A percentile compares a stretch with the other conserved stretches of the same genome.
Conservation (phyloP, 2,797 vertebrate species). For the Iguana delicatissima region DNA sequence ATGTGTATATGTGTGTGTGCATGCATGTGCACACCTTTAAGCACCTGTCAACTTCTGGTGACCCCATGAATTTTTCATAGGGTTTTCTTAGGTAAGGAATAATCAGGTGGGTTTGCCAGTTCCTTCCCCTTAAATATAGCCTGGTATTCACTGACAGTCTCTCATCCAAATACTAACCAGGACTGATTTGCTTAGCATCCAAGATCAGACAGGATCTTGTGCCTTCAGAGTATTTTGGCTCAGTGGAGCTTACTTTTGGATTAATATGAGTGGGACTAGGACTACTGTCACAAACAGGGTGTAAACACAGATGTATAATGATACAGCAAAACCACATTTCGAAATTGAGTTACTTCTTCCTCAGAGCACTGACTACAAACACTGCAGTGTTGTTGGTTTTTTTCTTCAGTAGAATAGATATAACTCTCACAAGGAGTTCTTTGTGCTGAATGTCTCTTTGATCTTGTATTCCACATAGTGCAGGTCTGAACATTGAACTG, state of each 20-base stretch:
- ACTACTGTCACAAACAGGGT: not conserved
- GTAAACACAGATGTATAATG: not conserved
- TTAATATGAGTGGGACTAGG: not conserved
- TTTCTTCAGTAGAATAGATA: not conserved
- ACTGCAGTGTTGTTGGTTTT: not conserved
- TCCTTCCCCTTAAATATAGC: no score
- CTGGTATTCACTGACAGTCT: no score
- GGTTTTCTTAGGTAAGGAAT: no score
- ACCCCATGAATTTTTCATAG: no score
- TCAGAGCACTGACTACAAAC: not conserved
- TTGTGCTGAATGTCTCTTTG: conserved; percentile 38
- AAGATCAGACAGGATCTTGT: no score
- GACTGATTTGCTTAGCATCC: no score
- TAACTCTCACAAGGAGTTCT: conserved; percentile 16
- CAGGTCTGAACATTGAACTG: conserved; percentile 37
- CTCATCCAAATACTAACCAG: no score
- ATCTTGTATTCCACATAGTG: conserved; percentile 23
- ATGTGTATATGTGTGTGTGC: no score
- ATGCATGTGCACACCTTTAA: no score
- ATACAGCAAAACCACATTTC: conserved; percentile 16
- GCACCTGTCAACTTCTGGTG: no score
- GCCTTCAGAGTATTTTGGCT: no score
- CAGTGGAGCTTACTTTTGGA: not conserved
- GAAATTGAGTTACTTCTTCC: not conserved
- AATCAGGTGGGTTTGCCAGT: no score